Evolutionary conservation across 92 coral and sea anemone species (phyloP).

Genomic region (Parazoanthus swiftii): DNA sequence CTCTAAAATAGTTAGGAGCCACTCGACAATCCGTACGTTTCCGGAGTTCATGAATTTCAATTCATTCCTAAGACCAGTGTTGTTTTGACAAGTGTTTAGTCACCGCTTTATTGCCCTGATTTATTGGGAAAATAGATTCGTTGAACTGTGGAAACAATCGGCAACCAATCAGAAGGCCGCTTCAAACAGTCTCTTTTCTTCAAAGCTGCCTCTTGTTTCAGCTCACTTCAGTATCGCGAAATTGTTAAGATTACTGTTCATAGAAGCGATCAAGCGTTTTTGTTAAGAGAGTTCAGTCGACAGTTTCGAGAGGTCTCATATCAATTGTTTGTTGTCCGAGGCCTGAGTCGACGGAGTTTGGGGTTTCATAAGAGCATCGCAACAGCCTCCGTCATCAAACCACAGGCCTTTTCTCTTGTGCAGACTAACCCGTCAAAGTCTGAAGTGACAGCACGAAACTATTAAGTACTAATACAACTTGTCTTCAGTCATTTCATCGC

Average conservation of each 20-base stretch:
- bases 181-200: constrained; percentile 66
- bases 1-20: constrained; percentile 15
- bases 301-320: constrained; percentile 25
- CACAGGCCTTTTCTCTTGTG: not conserved
- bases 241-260: constrained; percentile 64
- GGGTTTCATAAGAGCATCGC: not conserved
- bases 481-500: constrained; percentile 24
- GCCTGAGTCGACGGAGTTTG: constrained; percentile 1
- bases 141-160: constrained; percentile 60
- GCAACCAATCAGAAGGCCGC: constrained; percentile 69
- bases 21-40: constrained; percentile 64
- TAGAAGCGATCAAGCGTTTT: constrained; percentile 47
- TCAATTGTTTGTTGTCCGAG: constrained; percentile 36
- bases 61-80: constrained; percentile 63
- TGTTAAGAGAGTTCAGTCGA: constrained; percentile 50
- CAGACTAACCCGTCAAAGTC: not conserved
- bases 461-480: constrained; percentile 12
- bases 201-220: constrained; percentile 60
- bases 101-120: constrained; percentile 70
- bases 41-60: constrained; percentile 78
- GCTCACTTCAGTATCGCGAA: constrained; percentile 66
- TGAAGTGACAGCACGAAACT: constrained; percentile 31
- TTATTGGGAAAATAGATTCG: constrained; percentile 69
- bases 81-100: constrained; percentile 88
- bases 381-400: not conserved